Evolutionary conservation across 30 jellyfish, hydroid and myxozoan species (phyloP).

Genomic region (Cassiopea xamachana): DNA sequence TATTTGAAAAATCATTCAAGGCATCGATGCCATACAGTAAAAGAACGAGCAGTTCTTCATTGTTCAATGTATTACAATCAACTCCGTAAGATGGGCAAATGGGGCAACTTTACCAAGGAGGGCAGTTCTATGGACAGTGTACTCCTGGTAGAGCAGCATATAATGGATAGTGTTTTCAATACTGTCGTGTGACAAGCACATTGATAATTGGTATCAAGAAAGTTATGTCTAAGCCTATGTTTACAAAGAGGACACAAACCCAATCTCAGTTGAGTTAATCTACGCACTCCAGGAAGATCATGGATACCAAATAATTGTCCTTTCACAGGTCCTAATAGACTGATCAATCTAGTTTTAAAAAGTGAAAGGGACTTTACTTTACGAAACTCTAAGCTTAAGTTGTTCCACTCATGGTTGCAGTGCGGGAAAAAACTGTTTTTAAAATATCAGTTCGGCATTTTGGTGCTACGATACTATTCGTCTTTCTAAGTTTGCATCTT

Average conservation of each 20-base stretch:
- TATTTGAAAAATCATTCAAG: neutral
- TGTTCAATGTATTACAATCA: constrained; percentile 21
- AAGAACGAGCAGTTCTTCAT: constrained; percentile 35
- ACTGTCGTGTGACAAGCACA: constrained; percentile 31
- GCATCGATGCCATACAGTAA: constrained; percentile 28
- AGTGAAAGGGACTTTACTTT: constrained; percentile 21
- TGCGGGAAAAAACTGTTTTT: constrained; percentile 12
- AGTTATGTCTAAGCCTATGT: constrained; percentile 20
- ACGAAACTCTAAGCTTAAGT: constrained; percentile 23
- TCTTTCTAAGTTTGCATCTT: neutral
- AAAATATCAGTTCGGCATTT: neutral
- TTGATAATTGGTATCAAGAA: constrained; percentile 1
- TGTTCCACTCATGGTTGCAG: constrained; percentile 19
- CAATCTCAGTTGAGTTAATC: constrained; percentile 45
- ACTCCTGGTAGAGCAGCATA: neutral
- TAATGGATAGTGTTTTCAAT: neutral
- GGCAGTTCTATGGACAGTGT: constrained; percentile 40
- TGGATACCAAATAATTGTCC: constrained; percentile 12
- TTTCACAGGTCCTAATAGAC: constrained; percentile 14
- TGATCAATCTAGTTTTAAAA: constrained; percentile 19
- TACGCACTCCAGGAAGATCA: constrained; percentile 13
- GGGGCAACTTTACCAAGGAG: constrained; percentile 38
- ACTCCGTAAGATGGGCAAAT: constrained; percentile 32
- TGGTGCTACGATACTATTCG: constrained; percentile 4
- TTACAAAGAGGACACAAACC: constrained; percentile 34